These are phyloP conservation scores for Lutjanus campechanus DNA, from an alignment of 2,797 vertebrate genomes.

Conservation along the genomic window DNA sequence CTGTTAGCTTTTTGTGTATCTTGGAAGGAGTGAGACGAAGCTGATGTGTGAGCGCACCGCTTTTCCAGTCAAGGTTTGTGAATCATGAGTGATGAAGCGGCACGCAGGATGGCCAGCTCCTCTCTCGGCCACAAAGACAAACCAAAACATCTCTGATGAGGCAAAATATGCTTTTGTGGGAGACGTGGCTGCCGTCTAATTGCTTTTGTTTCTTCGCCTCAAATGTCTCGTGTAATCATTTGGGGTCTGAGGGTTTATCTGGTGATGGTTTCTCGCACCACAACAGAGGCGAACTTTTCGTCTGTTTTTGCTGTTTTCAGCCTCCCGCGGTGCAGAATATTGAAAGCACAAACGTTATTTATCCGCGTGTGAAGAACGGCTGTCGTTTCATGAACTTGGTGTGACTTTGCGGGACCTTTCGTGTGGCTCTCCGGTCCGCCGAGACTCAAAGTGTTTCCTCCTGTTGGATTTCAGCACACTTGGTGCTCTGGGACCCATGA, in stretches of 20 bases:
- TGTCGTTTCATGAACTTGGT: constrained; percentile 70
- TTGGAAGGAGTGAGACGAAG: constrained; percentile 59
- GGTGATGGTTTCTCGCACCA: constrained; percentile 30
- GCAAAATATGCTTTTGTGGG: constrained; percentile 29
- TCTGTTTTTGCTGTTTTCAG: constrained; percentile 1
- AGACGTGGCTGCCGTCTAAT: constrained; percentile 21
- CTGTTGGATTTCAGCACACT: constrained; percentile 86
- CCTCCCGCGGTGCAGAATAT: constrained; percentile 2
- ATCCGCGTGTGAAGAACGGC: constrained; percentile 16
- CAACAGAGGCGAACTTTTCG: constrained; percentile 18
- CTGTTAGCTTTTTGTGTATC: constrained; percentile 56
- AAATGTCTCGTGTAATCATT: constrained; percentile 36
- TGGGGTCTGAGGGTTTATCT: constrained; percentile 44
- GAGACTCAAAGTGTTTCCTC: constrained; percentile 87
- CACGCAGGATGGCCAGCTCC: background rate
- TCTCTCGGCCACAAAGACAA: constrained; percentile 25
- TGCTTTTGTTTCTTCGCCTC: constrained; percentile 41
- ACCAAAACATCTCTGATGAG: constrained; percentile 38
- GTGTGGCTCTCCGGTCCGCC: constrained; percentile 54
- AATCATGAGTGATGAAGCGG: constrained; percentile 44
- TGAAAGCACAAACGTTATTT: constrained; percentile 24
- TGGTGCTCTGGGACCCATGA: constrained; percentile 86
- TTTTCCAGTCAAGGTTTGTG: constrained; percentile 43
- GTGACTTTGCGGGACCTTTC: constrained; percentile 82
- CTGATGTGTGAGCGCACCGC: constrained; percentile 28